Evolutionary conservation across 2,797 vertebrate genomes (phyloP).

Genomic region (Danio kyathit): DNA sequence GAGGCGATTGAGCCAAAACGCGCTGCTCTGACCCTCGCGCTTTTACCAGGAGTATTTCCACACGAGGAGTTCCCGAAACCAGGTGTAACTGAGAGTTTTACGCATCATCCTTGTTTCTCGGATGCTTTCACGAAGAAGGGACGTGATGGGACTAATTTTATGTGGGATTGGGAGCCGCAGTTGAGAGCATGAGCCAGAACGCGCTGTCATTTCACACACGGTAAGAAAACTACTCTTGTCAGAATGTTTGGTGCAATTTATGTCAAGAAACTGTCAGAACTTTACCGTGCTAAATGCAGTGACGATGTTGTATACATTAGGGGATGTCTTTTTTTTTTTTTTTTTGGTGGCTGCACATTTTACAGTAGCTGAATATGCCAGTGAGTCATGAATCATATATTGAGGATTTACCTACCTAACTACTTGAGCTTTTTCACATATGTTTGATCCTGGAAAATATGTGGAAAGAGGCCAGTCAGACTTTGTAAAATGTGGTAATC

Average conservation of each 20-base stretch:
- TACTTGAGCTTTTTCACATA: neutral
- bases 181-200: conserved; percentile 52
- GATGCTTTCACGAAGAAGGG: conserved; percentile 25
- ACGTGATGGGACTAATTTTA: conserved; percentile 40
- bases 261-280: neutral
- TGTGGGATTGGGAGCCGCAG: conserved; percentile 45
- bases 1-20: conserved; percentile 34
- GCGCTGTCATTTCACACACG: conserved; percentile 47
- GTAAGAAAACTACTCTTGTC: conserved; percentile 46
- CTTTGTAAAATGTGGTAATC: neutral
- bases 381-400: neutral
- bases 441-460: neutral
- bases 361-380: neutral
- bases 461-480: neutral
- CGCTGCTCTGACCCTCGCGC: conserved; percentile 17
- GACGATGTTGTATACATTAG: neutral
- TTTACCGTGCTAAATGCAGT: conserved; percentile 8
- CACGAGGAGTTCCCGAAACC: conserved; percentile 30
- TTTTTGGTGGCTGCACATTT: neutral
- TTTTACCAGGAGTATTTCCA: conserved; percentile 12
- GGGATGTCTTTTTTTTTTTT: neutral
- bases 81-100: conserved; percentile 25
- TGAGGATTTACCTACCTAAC: neutral
- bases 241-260: neutral
- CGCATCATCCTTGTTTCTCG: neutral